Conservation (phyloP, 1,140 invertebrate genomes). For the Drosophila kurseongensis region DNA sequence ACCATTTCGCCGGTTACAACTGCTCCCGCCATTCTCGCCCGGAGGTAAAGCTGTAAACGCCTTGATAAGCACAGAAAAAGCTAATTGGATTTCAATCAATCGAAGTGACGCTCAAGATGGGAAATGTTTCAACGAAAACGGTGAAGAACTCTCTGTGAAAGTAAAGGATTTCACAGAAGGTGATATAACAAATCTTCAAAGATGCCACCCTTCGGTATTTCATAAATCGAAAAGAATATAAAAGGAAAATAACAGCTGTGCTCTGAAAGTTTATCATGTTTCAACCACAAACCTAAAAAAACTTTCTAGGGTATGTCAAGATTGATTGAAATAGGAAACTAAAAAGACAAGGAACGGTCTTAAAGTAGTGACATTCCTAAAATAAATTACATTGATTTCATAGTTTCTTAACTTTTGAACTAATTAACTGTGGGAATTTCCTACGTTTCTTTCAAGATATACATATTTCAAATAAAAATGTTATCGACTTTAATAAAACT, state of each 20-base stretch:
- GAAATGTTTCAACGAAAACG: not conserved
- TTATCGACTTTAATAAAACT: too few relatives aligned
- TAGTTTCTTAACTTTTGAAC: not conserved
- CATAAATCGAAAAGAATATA: not conserved
- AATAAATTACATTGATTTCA: not conserved
- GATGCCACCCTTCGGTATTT: conserved; percentile 7
- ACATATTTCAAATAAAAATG: too few relatives aligned
- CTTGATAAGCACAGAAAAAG: conserved; percentile 71
- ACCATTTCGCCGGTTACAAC: conserved; percentile 54
- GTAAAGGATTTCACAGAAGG: conserved; percentile 3
- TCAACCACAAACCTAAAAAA: not conserved
- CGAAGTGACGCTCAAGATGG: conserved; percentile 10
- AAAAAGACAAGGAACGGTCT: too few relatives aligned
- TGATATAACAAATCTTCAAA: conserved; percentile 11
- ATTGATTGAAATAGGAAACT: too few relatives aligned
- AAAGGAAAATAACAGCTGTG: not conserved
- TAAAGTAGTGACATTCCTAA: too few relatives aligned
- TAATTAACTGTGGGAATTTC: too few relatives aligned
- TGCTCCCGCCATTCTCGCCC: conserved; percentile 27
- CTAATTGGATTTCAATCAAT: conserved; percentile 76
- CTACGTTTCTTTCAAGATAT: too few relatives aligned
- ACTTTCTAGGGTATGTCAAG: too few relatives aligned
- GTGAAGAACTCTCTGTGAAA: conserved; percentile 3
- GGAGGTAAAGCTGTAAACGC: conserved; percentile 51
- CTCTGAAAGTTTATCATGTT: not conserved